A percentile compares a stretch with the other conserved stretches of the same genome.
Conservation (phyloP, 2,113 vertebrate genomes). For the Bungarus multicinctus region DNA sequence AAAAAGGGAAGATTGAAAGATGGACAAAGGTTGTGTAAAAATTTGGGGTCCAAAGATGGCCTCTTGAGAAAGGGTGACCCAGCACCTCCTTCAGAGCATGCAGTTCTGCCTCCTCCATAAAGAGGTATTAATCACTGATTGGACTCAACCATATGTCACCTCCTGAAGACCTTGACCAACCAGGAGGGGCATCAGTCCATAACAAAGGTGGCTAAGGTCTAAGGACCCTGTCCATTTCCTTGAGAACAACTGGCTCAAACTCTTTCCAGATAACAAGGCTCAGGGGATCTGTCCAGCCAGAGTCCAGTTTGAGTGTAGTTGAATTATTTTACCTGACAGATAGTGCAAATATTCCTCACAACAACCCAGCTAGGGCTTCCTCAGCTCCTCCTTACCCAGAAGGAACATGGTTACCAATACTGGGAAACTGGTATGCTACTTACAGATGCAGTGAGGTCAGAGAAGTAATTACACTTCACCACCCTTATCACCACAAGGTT, state of each 20-base stretch:
- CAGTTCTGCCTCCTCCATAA: neutral
- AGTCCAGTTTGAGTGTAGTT: neutral
- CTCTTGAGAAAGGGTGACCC: neutral
- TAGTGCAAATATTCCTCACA: neutral
- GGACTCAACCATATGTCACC: neutral
- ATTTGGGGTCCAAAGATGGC: neutral
- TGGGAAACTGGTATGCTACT: neutral
- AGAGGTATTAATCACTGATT: neutral
- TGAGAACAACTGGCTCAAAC: neutral
- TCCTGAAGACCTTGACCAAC: neutral
- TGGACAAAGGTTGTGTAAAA: neutral
- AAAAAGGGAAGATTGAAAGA: neutral
- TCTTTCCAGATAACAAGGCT: neutral
- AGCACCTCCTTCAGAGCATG: neutral
- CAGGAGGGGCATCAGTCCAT: neutral
- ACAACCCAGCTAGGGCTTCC: neutral
- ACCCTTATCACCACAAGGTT: neutral
- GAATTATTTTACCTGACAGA: neutral
- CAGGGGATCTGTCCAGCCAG: neutral
- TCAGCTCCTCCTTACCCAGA: neutral
- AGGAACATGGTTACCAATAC: neutral
- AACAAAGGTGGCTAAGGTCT: neutral
- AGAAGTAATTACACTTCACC: neutral
- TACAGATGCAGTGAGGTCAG: neutral
- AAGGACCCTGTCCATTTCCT: neutral